Evolutionary conservation across 2,888 invertebrate genomes (phyloP).

Genomic region (Poecilobothrus nobilitatus): DNA sequence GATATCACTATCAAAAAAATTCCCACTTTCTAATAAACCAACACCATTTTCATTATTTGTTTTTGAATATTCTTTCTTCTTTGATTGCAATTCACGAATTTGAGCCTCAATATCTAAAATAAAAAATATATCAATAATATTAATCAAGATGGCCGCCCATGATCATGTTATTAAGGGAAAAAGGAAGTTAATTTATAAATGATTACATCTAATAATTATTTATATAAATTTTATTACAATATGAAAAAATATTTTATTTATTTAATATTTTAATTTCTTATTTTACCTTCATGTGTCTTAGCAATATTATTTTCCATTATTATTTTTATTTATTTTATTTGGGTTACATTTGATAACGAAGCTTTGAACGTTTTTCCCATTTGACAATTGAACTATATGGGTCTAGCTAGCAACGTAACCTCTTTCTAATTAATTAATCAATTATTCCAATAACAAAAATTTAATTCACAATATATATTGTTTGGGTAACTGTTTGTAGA

Average conservation of each 20-base stretch:
- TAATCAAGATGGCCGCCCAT: slow-evolving; percentile 3
- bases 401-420: too few relatives aligned
- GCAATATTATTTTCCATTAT: neutral
- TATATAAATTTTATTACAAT: too few relatives aligned
- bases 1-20: slow-evolving; percentile 87
- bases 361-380: too few relatives aligned
- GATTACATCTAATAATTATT: too few relatives aligned
- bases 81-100: slow-evolving; percentile 81
- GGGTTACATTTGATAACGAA: too few relatives aligned
- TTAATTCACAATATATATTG: too few relatives aligned
- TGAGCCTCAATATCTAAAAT: slow-evolving; percentile 87
- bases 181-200: neutral
- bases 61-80: slow-evolving; percentile 69
- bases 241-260: neutral
- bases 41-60: slow-evolving; percentile 60
- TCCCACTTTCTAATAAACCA: slow-evolving; percentile 72
- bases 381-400: too few relatives aligned
- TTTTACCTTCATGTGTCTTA: neutral
- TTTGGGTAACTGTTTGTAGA: too few relatives aligned
- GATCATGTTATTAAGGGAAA: neutral
- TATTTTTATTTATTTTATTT: neutral
- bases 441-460: too few relatives aligned
- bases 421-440: too few relatives aligned
- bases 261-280: neutral
- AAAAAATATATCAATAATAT: slow-evolving; percentile 13